Conservation (phyloP, 2,113 vertebrate genomes). For the Xenus cinereus region DNA sequence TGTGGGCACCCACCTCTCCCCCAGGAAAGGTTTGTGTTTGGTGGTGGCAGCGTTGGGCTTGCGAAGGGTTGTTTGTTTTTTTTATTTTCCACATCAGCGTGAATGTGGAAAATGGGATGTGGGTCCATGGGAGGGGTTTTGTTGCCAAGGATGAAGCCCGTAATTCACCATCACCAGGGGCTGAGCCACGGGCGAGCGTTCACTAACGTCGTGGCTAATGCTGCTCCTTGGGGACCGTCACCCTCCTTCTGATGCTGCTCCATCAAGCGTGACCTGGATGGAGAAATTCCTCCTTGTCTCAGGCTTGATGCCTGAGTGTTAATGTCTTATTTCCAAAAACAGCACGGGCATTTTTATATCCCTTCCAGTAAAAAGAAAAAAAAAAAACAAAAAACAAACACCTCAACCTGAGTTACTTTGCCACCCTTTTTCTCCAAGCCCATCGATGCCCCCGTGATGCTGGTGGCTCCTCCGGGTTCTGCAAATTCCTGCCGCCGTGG, state of each 20-base stretch:
- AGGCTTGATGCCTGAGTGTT: neutral
- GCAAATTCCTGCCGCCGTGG: neutral
- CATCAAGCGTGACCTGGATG: neutral
- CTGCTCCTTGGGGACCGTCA: neutral
- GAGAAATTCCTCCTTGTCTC: neutral
- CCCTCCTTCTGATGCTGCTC: neutral
- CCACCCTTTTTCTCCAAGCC: neutral
- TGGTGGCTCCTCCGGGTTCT: neutral
- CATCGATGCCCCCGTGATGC: too few species aligned
- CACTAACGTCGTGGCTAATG: fast-evolving
- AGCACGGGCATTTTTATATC: neutral
- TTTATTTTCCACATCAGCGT: fast-evolving
- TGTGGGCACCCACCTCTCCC: neutral
- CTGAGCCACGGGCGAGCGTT: neutral
- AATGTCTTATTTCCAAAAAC: neutral
- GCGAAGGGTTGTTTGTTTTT: neutral
- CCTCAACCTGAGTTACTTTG: neutral
- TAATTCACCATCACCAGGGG: neutral
- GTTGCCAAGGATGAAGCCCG: fast-evolving
- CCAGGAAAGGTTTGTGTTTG: neutral
- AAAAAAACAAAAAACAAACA: neutral
- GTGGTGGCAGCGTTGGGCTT: neutral
- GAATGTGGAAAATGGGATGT: neutral
- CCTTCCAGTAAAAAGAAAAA: neutral
- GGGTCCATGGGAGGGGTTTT: neutral